Evolutionary conservation across 2,113 vertebrate species (phyloP), one percentile per base, ranked within the genome.

Genomic region (Sinocyclocheilus anshuiensis): DNA sequence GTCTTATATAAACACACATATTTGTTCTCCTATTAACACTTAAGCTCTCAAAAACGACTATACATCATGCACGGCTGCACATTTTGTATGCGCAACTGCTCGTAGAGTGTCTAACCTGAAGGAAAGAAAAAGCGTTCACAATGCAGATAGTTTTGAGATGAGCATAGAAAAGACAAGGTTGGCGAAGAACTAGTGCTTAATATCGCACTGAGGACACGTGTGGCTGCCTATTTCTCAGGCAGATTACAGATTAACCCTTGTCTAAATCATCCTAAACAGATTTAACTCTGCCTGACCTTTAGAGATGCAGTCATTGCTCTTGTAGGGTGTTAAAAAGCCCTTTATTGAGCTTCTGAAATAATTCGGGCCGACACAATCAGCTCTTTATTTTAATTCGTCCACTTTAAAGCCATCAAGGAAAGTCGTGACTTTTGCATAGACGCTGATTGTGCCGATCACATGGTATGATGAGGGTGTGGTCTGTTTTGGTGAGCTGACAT

Each of bases 211-310:
- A 48, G 39, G 77, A 71, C 86, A 84, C 84, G 77, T 84, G 81
- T 65, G 71, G 45, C 71, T 78, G 71, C 18, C 71, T 26, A 26
- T 74, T 90, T 85, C 71, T 39, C 75, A 48, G 87, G 76, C 53
- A 69, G 61, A 86, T 82, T 83, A 86, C 84, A 84, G 85, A 88
- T 87, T 85, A 78, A 87, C 61, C 82, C 61, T 86, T 71, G 77
- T 29, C 33, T 72, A 83, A 83, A 74, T 83, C 81, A 83, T 18
- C 59, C 67, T 83, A 83, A 83, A 74, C 81, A 83, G 81, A 83
- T 83, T 83, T 57, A 74, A 74, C 81, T 83, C 81, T 45, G 10
- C 39, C 71, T 81, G 81, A 83, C 81, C 81, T 83, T 74, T 83
- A 74, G 81, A 42, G 50, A 83, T 83, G 67, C 80, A 33, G 26